A percentile compares a stretch with the other conserved stretches of the same genome.
phyloP scores from a whole-genome alignment of 2,797 vertebrate species.

The Muscicapa comitata region DNA sequence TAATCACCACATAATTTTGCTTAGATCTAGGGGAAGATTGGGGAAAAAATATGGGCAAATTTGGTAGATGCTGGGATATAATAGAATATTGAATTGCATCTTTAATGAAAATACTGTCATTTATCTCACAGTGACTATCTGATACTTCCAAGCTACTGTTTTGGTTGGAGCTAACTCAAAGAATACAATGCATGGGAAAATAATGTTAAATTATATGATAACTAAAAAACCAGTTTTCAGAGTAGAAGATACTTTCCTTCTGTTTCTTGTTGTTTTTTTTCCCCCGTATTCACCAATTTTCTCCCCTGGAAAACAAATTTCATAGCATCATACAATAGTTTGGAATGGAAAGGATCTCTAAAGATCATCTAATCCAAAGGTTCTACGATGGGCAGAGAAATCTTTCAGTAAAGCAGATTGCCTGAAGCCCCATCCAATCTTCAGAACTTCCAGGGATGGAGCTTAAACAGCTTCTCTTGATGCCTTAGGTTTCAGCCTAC shows the following conservation, averaged over 20 bases:
- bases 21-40: neutral
- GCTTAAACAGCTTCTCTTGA: neutral
- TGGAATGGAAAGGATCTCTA: neutral
- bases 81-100: neutral
- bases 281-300: neutral
- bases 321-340: neutral
- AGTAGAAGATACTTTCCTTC: neutral
- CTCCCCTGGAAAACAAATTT: neutral
- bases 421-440: neutral
- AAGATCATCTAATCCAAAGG: neutral
- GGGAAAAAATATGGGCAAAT: neutral
- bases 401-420: neutral
- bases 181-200: neutral
- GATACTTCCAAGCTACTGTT: neutral
- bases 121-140: neutral
- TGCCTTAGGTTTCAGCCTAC: no score
- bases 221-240: neutral
- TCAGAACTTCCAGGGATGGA: neutral
- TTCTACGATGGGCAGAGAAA: neutral
- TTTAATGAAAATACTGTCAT: neutral
- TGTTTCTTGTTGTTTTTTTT: neutral
- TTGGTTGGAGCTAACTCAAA: neutral
- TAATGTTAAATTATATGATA: neutral
- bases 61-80: neutral
- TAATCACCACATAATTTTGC: neutral